These are phyloP conservation scores for Anaspis maculata DNA, from an alignment of 2,888 invertebrate genomes.

Conservation along the genomic window DNA sequence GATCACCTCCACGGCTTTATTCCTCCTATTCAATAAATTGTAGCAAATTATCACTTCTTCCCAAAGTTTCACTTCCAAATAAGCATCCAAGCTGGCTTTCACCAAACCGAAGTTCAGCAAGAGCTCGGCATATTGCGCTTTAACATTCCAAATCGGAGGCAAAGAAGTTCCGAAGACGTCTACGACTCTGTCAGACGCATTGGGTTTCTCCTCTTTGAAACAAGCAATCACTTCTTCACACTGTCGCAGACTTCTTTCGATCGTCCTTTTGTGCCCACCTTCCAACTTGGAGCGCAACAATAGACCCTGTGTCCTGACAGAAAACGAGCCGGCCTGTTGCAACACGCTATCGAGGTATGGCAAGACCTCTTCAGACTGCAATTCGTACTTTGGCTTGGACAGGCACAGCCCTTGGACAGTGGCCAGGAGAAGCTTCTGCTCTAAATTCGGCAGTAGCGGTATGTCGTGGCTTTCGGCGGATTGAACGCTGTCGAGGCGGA, in stretches of 20 bases:
- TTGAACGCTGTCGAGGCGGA: conserved; percentile 69
- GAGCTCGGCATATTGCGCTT: conserved; percentile 69
- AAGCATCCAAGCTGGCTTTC: conserved; percentile 77
- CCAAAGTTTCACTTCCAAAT: conserved; percentile 72
- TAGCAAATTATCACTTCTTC: conserved; percentile 91
- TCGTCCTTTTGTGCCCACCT: conserved; percentile 65
- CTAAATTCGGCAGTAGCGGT: conserved; percentile 52
- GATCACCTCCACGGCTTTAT: conserved; percentile 88
- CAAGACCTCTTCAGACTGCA: conserved; percentile 72
- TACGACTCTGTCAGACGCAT: conserved; percentile 43
- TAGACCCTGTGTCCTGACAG: conserved; percentile 66
- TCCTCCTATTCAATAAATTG: conserved; percentile 68
- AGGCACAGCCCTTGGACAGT: conserved; percentile 53
- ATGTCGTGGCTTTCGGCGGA: conserved; percentile 52
- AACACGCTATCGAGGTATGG: conserved; percentile 66
- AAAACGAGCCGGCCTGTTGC: conserved; percentile 65
- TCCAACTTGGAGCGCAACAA: conserved; percentile 71
- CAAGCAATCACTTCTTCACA: conserved; percentile 68
- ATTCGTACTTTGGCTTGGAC: conserved; percentile 61
- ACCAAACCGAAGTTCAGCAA: conserved; percentile 73
- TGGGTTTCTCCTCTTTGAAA: conserved; percentile 40
- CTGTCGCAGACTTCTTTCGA: conserved; percentile 84
- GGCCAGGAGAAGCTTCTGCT: conserved; percentile 72
- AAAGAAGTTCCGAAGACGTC: conserved; percentile 65
- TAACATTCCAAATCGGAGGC: conserved; percentile 68